A percentile compares a stretch with the other conserved stretches of the same genome.
Evolutionary conservation across 2,797 vertebrate genomes (phyloP).

Genomic region (Acestrorhynchus altus): DNA sequence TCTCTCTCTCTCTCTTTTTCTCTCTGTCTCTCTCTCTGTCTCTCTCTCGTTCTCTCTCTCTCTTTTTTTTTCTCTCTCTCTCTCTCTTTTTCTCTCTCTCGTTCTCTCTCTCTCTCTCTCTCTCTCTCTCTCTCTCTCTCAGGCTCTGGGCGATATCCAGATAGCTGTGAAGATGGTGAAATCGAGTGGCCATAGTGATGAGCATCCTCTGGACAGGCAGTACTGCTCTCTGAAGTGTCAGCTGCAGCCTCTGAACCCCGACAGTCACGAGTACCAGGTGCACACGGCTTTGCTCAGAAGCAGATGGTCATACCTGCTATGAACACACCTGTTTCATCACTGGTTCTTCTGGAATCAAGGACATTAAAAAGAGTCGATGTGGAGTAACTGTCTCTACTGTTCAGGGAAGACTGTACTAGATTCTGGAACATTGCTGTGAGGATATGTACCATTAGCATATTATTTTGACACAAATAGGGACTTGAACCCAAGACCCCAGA

Average conservation of each 20-base stretch:
- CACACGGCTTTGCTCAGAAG: background rate
- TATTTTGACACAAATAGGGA: no score
- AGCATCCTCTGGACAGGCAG: conserved; percentile 86
- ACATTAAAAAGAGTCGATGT: no score
- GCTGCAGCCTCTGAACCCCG: conserved; percentile 76
- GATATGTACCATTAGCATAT: no score
- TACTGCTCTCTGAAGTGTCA: conserved; percentile 82
- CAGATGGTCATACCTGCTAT: no score
- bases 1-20: background rate
- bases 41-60: background rate
- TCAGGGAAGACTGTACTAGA: no score
- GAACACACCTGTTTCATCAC: no score
- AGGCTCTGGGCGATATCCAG: conserved; percentile 87
- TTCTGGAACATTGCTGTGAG: no score
- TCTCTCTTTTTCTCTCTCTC: background rate
- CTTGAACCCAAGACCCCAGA: no score
- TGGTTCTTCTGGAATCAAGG: no score
- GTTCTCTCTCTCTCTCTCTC: background rate
- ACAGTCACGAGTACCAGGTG: conserved; percentile 80
- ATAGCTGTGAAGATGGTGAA: conserved; percentile 87
- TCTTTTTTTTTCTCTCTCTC: background rate
- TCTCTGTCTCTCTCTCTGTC: background rate
- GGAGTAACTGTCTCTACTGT: no score
- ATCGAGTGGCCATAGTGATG: conserved; percentile 69
- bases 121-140: conserved; percentile 14